Evolutionary conservation across 2,888 invertebrate species (phyloP).

Genomic region (Elmis aenea): DNA sequence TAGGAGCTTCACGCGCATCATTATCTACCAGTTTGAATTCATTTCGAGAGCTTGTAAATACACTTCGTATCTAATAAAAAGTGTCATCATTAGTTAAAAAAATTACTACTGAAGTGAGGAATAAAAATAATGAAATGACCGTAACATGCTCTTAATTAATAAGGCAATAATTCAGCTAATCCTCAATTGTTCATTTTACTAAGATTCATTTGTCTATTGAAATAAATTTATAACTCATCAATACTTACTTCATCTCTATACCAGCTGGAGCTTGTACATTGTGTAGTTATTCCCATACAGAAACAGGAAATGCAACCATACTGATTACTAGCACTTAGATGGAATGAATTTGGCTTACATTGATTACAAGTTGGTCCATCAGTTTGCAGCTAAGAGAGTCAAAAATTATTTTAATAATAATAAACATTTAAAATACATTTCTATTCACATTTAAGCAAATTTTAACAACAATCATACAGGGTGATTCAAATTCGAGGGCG

Average conservation of each 20-base stretch:
- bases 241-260: constrained; percentile 43
- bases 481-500: too few species aligned
- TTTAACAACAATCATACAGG: too few species aligned
- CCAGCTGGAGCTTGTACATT: constrained; percentile 71
- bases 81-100: too few species aligned
- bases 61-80: constrained; percentile 47
- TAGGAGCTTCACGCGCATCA: constrained; percentile 45
- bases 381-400: constrained; percentile 50
- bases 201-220: too few species aligned
- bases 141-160: too few species aligned
- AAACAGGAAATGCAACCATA: constrained; percentile 93
- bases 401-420: neutral
- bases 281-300: constrained; percentile 84
- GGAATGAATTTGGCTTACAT: constrained; percentile 82
- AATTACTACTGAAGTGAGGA: too few species aligned
- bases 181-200: too few species aligned
- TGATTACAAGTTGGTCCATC: constrained; percentile 80
- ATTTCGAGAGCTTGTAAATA: constrained; percentile 52
- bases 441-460: too few species aligned
- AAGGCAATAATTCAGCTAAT: too few species aligned
- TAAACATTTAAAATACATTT: neutral
- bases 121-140: too few species aligned
- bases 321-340: constrained; percentile 69
- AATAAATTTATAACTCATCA: too few species aligned
- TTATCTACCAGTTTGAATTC: constrained; percentile 56